A percentile compares a stretch with the other conserved stretches of the same genome.
Evolutionary conservation across 2,797 vertebrate species (phyloP).

Genomic region (Coregonus suidteri): DNA sequence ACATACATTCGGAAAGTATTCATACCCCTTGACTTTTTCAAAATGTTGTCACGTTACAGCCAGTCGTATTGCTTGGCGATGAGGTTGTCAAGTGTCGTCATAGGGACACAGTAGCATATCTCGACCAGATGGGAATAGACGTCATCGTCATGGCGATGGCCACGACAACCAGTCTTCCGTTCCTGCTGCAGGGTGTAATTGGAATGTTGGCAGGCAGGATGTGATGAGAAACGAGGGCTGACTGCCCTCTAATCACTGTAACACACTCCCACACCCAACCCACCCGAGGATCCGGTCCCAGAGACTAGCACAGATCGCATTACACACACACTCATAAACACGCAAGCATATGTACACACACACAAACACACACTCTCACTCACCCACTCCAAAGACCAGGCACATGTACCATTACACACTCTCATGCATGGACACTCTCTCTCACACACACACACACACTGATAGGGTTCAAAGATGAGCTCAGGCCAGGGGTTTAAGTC

Average conservation of each 20-base stretch:
- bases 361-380: neutral
- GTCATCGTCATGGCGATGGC: constrained; percentile 45
- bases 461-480: constrained; percentile 29
- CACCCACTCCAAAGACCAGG: neutral
- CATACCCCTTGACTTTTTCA: too few relatives aligned
- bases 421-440: neutral
- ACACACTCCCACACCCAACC: constrained; percentile 15
- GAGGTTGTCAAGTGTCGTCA: constrained; percentile 56
- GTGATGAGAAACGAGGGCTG: constrained; percentile 11
- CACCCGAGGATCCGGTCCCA: constrained; percentile 34
- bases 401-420: neutral
- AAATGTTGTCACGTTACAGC: too few relatives aligned
- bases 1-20: too few relatives aligned
- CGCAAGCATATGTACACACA: neutral
- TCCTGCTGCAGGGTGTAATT: constrained; percentile 41
- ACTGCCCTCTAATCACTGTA: constrained; percentile 52
- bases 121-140: constrained; percentile 16
- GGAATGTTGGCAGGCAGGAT: constrained; percentile 24
- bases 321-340: constrained; percentile 9
- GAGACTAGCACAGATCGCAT: constrained; percentile 28
- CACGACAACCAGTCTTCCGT: constrained; percentile 27
- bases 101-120: constrained; percentile 21
- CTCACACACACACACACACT: neutral
- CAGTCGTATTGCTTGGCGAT: constrained; percentile 29
- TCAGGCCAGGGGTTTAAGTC: constrained; percentile 31